phyloP scores from a whole-genome alignment of 2,797 vertebrate genomes.

The Chelon auratus region DNA sequence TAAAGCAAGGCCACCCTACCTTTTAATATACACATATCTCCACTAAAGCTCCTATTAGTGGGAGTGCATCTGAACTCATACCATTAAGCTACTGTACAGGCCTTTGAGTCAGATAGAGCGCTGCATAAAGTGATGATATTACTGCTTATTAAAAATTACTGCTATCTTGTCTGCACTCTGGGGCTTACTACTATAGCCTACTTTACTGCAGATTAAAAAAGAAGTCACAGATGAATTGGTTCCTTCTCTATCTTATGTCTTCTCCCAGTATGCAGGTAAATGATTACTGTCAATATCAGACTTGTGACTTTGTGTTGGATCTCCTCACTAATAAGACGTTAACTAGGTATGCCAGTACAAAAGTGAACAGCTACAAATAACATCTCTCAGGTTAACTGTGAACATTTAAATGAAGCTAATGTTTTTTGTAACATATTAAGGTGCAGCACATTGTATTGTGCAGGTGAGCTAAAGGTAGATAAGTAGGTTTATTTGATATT shows the following conservation, averaged over 20 bases:
- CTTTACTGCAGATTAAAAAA: constrained; percentile 16
- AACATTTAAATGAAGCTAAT: neutral
- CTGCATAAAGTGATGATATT: constrained; percentile 45
- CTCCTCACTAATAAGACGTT: neutral
- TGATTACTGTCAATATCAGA: constrained; percentile 25
- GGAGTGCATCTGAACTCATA: constrained; percentile 46
- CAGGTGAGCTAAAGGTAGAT: neutral
- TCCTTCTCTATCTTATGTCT: constrained; percentile 18
- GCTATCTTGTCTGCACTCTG: constrained; percentile 24
- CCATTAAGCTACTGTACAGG: constrained; percentile 53
- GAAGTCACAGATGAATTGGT: constrained; percentile 7
- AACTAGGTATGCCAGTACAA: neutral
- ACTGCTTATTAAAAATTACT: constrained; percentile 51
- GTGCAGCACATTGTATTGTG: neutral
- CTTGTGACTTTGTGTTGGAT: constrained; percentile 5
- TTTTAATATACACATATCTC: constrained; percentile 61
- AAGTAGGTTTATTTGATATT: neutral
- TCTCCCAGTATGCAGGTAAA: constrained; percentile 23
- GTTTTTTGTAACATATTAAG: neutral
- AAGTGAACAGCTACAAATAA: neutral
- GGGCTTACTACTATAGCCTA: constrained; percentile 42
- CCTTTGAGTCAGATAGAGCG: constrained; percentile 42
- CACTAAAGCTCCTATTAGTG: constrained; percentile 64
- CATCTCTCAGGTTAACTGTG: neutral
- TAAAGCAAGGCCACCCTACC: constrained; percentile 42